Conservation (phyloP, 1,140 invertebrate genomes). For the Camponotus pennsylvanicus region DNA sequence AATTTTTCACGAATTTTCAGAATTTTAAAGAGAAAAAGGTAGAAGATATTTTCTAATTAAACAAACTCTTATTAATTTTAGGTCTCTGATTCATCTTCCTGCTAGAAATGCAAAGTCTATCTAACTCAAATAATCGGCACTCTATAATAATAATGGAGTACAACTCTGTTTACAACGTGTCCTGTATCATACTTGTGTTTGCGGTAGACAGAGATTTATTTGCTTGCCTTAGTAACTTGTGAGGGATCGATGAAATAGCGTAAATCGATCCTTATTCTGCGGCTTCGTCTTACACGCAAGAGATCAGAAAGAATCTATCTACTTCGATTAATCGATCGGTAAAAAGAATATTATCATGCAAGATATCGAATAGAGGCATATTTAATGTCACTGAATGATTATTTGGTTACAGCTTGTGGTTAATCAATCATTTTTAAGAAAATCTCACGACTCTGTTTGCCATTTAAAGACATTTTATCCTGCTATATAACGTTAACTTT, state of each 20-base stretch:
- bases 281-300: conserved; percentile 50
- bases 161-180: conserved; percentile 37
- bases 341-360: conserved; percentile 68
- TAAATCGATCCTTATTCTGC: conserved; percentile 66
- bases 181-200: conserved; percentile 52
- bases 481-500: neutral
- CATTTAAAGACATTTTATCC: neutral
- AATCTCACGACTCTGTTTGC: neutral
- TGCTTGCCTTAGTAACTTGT: conserved; percentile 9
- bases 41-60: neutral
- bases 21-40: neutral
- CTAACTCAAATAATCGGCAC: conserved; percentile 3
- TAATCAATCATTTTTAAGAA: neutral
- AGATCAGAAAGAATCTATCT: conserved; percentile 34
- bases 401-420: conserved; percentile 15
- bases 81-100: neutral
- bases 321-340: conserved; percentile 72
- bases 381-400: conserved; percentile 54
- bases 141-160: neutral
- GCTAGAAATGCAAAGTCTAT: neutral
- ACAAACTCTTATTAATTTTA: neutral
- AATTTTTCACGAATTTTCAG: neutral
- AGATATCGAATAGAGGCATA: conserved; percentile 68
- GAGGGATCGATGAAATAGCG: conserved; percentile 35
- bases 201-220: conserved; percentile 42